These are phyloP conservation scores for Aelia acuminata DNA, from an alignment of 2,888 invertebrate genomes.

Conservation along the genomic window DNA sequence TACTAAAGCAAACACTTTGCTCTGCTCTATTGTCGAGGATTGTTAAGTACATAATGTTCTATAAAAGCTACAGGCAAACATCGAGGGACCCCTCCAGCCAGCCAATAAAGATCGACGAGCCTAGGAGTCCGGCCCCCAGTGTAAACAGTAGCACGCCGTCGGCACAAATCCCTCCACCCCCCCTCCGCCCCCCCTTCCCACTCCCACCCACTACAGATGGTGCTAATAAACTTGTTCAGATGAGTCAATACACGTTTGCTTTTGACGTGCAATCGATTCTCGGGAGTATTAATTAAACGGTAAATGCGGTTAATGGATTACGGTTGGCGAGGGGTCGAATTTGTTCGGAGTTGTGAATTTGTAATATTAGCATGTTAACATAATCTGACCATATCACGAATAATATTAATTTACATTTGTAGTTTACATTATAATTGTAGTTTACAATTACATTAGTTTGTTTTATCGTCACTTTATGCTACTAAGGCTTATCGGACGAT, in stretches of 20 bases:
- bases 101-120: conserved; percentile 44
- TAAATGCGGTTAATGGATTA: conserved; percentile 31
- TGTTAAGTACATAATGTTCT: conserved; percentile 46
- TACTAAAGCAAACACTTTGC: conserved; percentile 35
- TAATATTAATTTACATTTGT: too few species aligned
- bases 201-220: neutral
- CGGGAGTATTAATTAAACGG: conserved; percentile 7
- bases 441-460: too few species aligned
- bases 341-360: neutral
- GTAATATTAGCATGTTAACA: neutral
- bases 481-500: too few species aligned
- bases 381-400: neutral
- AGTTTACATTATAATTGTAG: too few species aligned
- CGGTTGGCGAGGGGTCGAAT: conserved; percentile 6
- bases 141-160: conserved; percentile 45
- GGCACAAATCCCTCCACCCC: neutral
- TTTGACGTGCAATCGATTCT: conserved; percentile 20
- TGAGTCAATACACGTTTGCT: conserved; percentile 49
- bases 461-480: too few species aligned
- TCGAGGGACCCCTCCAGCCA: neutral
- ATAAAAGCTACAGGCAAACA: conserved; percentile 42
- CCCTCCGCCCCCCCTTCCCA: neutral
- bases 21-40: conserved; percentile 16
- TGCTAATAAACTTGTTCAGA: conserved; percentile 49
- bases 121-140: conserved; percentile 36